These are phyloP conservation scores for Mormoops blainvillei DNA, from an alignment of 2,113 vertebrate species.

Conservation along the genomic window DNA sequence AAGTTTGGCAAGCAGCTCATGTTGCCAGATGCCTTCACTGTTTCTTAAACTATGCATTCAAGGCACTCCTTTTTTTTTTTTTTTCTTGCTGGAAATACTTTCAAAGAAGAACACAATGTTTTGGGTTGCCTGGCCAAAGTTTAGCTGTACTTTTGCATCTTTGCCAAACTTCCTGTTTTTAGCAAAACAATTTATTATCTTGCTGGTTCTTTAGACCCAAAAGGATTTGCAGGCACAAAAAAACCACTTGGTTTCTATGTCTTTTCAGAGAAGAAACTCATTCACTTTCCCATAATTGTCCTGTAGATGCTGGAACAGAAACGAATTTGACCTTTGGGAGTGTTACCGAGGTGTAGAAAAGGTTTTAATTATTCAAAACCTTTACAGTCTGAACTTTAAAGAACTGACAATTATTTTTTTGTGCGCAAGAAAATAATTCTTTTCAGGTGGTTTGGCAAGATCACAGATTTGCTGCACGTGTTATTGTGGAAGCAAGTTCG, in stretches of 20 bases:
- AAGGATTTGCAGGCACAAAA: conserved; percentile 77
- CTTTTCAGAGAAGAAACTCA: conserved; percentile 75
- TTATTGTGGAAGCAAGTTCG: conserved; percentile 36
- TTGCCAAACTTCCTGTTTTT: conserved; percentile 87
- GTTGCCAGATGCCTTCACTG: conserved; percentile 80
- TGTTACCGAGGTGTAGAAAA: conserved; percentile 71
- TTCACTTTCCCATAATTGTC: conserved; percentile 75
- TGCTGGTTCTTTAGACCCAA: conserved; percentile 77
- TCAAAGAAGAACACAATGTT: conserved; percentile 79
- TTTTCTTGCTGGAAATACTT: conserved; percentile 76
- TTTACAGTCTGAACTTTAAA: conserved; percentile 74
- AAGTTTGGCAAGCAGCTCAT: conserved; percentile 72
- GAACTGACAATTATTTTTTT: conserved; percentile 64
- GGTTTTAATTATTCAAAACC: conserved; percentile 78
- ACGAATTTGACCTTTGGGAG: conserved; percentile 78
- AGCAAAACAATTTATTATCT: conserved; percentile 85
- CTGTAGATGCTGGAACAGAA: conserved; percentile 56
- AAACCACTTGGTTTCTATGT: conserved; percentile 74
- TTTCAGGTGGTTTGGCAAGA: conserved; percentile 73
- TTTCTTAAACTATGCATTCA: conserved; percentile 77
- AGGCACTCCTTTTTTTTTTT: conserved; percentile 38
- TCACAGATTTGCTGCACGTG: background rate
- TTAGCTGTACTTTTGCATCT: conserved; percentile 81
- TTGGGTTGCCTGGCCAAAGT: conserved; percentile 81
- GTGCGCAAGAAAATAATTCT: conserved; percentile 62